These are phyloP conservation scores for Drosophila gunungcola DNA, from an alignment of 1,140 invertebrate species.

Conservation along the genomic window DNA sequence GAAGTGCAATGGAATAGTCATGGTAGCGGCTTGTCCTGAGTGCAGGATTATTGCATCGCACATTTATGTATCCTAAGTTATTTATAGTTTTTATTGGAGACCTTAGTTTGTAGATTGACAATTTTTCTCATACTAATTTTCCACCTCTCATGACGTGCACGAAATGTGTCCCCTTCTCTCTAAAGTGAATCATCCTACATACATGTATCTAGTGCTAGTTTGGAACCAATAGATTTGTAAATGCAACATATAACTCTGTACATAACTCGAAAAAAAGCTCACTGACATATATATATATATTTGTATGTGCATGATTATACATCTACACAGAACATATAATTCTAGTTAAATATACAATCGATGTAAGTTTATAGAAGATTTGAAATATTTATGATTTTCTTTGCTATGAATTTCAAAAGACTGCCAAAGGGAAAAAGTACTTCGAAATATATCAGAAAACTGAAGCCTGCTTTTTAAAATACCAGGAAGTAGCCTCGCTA, in stretches of 20 bases:
- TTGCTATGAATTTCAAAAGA: slow-evolving; percentile 39
- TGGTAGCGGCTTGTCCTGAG: slow-evolving; percentile 85
- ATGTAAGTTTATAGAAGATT: slow-evolving; percentile 54
- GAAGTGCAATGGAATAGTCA: slow-evolving; percentile 88
- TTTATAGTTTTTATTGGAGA: slow-evolving; percentile 62
- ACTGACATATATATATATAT: slow-evolving; percentile 55
- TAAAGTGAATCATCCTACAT: slow-evolving; percentile 36
- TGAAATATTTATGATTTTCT: slow-evolving; percentile 13
- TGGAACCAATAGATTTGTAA: slow-evolving; percentile 73
- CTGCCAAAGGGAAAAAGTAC: slow-evolving; percentile 1
- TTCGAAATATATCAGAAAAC: slow-evolving; percentile 2
- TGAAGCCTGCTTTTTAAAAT: background rate
- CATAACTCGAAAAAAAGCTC: slow-evolving; percentile 62
- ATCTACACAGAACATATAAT: slow-evolving; percentile 49
- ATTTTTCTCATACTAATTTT: slow-evolving; percentile 47
- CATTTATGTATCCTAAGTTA: slow-evolving; percentile 74
- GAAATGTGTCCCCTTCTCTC: slow-evolving; percentile 18
- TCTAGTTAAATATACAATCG: slow-evolving; percentile 68
- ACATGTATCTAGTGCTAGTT: slow-evolving; percentile 57
- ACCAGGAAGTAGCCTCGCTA: slow-evolving; percentile 13
- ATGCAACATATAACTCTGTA: slow-evolving; percentile 60
- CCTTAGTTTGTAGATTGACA: slow-evolving; percentile 48
- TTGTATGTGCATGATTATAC: slow-evolving; percentile 28
- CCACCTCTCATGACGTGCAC: slow-evolving; percentile 6
- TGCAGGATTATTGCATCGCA: slow-evolving; percentile 75